A percentile compares a stretch with the other conserved stretches of the same genome.
Evolutionary conservation across 2,113 vertebrate genomes (phyloP).

Genomic region (Mormyrus iriodes): DNA sequence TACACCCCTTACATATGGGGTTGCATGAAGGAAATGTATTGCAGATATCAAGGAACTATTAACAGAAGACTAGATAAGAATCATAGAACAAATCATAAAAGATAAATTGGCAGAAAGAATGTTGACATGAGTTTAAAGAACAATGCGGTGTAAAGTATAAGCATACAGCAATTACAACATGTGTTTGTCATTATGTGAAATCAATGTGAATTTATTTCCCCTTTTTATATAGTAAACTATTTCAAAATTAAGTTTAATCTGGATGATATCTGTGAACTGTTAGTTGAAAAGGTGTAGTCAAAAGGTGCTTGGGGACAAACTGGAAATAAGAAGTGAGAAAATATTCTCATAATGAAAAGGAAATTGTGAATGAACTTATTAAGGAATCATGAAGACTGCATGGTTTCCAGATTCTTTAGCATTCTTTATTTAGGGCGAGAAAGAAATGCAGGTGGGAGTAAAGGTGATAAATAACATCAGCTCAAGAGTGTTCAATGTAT

Average conservation of each 20-base stretch:
- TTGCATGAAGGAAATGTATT: not conserved
- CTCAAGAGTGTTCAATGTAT: not conserved
- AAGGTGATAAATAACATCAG: not conserved
- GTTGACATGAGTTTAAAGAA: not conserved
- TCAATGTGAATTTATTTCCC: not conserved
- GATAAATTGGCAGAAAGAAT: not conserved
- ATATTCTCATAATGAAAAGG: not conserved
- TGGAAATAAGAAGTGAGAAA: not conserved
- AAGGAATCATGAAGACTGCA: not conserved
- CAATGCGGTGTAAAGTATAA: not conserved
- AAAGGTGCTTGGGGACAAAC: not conserved
- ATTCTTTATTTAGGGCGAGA: not conserved
- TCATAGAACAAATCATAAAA: not conserved
- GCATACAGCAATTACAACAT: not conserved
- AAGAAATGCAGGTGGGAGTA: not conserved
- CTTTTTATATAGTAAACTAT: not conserved
- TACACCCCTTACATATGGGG: not conserved
- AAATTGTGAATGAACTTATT: not conserved
- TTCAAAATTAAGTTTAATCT: not conserved
- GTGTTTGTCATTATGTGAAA: not conserved
- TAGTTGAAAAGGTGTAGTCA: not conserved
- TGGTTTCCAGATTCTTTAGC: too few species aligned
- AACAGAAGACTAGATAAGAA: not conserved
- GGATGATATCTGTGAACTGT: not conserved
- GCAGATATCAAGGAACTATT: not conserved